Percentiles rank a stretch among this genome's conserved stretches.
phyloP scores from a whole-genome alignment of 2,113 vertebrate genomes.

The Labeo catla region DNA sequence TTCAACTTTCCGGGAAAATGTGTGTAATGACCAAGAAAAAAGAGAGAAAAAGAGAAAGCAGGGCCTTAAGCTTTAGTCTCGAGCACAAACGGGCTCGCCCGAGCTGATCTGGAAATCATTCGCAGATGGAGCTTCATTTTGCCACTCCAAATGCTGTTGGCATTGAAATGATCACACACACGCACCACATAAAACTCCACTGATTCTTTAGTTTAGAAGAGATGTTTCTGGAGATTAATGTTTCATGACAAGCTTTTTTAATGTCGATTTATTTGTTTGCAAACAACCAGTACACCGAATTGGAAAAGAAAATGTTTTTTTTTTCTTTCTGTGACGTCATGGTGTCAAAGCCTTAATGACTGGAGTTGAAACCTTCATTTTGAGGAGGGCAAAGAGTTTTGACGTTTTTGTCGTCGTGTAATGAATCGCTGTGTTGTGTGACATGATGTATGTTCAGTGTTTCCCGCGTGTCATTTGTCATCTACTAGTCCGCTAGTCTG shows the following conservation, averaged over 20 bases:
- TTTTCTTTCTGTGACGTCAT: not conserved
- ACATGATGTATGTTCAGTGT: not conserved
- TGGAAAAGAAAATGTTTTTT: not conserved
- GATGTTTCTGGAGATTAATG: not conserved
- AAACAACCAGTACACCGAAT: not conserved
- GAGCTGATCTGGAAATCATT: constrained; percentile 50
- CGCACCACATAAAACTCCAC: not conserved
- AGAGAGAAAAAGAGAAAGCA: not conserved
- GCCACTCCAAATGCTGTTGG: constrained; percentile 39
- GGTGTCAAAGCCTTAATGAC: not conserved
- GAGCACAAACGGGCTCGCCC: constrained; percentile 9
- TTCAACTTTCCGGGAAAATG: constrained; percentile 56
- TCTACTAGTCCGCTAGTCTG: not conserved
- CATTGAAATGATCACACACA: constrained; percentile 33
- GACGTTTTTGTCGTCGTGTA: not conserved
- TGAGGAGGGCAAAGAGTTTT: not conserved
- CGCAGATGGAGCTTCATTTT: constrained; percentile 51
- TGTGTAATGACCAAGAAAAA: constrained; percentile 29
- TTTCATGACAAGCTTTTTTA: not conserved
- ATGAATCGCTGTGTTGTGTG: constrained; percentile 8
- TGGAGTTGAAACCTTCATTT: not conserved
- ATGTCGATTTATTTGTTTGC: not conserved
- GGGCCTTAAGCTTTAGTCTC: constrained; percentile 39
- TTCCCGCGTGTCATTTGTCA: constrained; percentile 2
- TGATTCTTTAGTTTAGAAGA: not conserved